Evolutionary conservation across 2,113 vertebrate species (phyloP).

Genomic region (Perca schrenkii): DNA sequence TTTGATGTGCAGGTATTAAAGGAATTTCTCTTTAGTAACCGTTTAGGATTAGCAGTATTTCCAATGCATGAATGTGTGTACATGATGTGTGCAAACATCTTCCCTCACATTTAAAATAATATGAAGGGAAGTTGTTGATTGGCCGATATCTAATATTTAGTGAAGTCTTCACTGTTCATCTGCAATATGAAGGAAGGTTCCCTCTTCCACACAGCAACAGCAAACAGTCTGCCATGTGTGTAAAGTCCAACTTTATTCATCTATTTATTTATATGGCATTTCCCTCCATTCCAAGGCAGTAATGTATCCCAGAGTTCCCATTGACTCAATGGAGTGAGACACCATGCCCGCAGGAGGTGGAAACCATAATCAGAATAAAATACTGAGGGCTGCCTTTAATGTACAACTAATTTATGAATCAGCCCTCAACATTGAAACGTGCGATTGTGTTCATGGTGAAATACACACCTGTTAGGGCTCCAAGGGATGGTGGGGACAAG

Average conservation of each 20-base stretch:
- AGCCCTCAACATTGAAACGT: not conserved
- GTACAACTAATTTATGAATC: not conserved
- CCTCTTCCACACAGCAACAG: not conserved
- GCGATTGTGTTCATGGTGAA: not conserved
- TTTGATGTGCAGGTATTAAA: constrained; percentile 36
- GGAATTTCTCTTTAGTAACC: constrained; percentile 22
- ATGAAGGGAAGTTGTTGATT: not conserved
- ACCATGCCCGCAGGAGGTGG: not conserved
- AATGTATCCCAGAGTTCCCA: not conserved
- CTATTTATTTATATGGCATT: not conserved
- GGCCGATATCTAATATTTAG: not conserved
- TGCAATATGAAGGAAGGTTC: not conserved
- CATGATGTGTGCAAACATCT: not conserved
- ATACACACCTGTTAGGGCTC: constrained; percentile 96
- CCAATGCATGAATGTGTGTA: not conserved
- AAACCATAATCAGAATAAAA: constrained; percentile 1
- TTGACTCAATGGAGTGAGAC: not conserved
- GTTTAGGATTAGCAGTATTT: constrained; percentile 29
- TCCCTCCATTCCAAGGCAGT: too few species aligned
- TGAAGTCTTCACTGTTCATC: not conserved
- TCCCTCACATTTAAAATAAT: not conserved
- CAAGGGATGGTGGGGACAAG: constrained; percentile 96
- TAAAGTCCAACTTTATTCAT: not conserved
- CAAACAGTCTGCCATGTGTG: not conserved
- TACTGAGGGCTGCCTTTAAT: not conserved